Evolutionary conservation across 1,140 invertebrate genomes (phyloP).

Genomic region (Mercenaria mercenaria): DNA sequence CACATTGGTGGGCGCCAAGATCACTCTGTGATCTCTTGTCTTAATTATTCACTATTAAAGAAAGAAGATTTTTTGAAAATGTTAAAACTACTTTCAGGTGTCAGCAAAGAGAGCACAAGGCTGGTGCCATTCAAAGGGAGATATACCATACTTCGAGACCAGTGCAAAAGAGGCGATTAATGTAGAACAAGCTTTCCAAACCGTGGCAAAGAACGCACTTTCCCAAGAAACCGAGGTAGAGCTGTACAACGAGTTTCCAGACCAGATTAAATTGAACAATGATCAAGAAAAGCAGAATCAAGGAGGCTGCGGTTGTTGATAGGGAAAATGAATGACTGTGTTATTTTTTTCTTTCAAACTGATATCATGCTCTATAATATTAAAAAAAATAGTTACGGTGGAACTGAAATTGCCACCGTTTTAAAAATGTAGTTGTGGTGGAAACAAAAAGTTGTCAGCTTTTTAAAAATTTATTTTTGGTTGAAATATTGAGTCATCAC

Average conservation of each 20-base stretch:
- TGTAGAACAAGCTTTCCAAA: constrained; percentile 99
- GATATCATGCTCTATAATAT: background rate
- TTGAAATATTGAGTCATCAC: no score
- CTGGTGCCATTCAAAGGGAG: constrained; percentile 99
- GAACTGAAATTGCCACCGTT: no score
- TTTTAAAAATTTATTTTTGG: no score
- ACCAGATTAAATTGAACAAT: constrained; percentile 92
- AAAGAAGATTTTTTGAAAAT: no score
- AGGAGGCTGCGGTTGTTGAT: constrained; percentile 85
- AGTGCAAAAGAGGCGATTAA: constrained; percentile 99
- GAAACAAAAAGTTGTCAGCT: no score
- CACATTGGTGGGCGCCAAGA: no score
- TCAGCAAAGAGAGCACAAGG: constrained; percentile 98
- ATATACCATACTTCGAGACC: constrained; percentile 99
- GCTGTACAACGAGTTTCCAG: constrained; percentile 98
- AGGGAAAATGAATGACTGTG: background rate
- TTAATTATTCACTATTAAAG: no score
- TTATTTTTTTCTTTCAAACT: constrained; percentile 31
- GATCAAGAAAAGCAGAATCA: constrained; percentile 83
- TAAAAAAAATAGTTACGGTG: background rate
- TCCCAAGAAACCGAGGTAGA: constrained; percentile 95
- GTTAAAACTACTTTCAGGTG: constrained; percentile 87
- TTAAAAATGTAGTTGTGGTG: no score
- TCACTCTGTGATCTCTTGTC: no score
- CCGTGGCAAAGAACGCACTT: constrained; percentile 98